Conservation (phyloP, 2,113 vertebrate species). For the Lagenorhynchus albirostris region DNA sequence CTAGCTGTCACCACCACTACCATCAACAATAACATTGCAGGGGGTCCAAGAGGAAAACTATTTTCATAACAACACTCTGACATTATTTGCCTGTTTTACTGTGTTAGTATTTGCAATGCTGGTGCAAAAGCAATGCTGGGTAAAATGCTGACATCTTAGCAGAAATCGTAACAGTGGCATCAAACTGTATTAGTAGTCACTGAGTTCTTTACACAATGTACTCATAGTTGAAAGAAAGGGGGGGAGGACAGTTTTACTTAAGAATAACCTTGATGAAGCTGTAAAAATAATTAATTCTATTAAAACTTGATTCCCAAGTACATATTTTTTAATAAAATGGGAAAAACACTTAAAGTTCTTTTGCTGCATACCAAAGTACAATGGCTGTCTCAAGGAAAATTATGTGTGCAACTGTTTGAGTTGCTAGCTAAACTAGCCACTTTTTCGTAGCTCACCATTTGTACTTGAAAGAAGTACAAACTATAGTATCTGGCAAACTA, state of each 20-base stretch:
- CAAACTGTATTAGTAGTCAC: not conserved
- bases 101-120: not conserved
- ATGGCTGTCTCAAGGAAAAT: not conserved
- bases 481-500: no score
- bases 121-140: not conserved
- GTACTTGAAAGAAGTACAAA: not conserved
- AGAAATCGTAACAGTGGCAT: not conserved
- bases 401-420: not conserved
- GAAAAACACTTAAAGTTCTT: not conserved
- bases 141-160: not conserved
- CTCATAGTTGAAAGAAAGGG: not conserved
- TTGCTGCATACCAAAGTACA: not conserved
- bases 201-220: not conserved
- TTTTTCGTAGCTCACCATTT: accelerated
- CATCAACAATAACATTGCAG: not conserved
- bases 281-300: not conserved
- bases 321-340: not conserved
- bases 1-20: not conserved
- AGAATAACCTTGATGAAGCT: not conserved
- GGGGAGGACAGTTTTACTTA: no score
- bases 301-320: not conserved
- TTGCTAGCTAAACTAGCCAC: not conserved
- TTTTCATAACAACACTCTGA: not conserved
- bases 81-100: not conserved
- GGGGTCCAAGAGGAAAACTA: not conserved